Percentiles rank a stretch among this genome's conserved stretches.
These are phyloP conservation scores for Cryptoleucopteryx plumbea DNA, from an alignment of 2,113 vertebrate species.

Conservation along the genomic window DNA sequence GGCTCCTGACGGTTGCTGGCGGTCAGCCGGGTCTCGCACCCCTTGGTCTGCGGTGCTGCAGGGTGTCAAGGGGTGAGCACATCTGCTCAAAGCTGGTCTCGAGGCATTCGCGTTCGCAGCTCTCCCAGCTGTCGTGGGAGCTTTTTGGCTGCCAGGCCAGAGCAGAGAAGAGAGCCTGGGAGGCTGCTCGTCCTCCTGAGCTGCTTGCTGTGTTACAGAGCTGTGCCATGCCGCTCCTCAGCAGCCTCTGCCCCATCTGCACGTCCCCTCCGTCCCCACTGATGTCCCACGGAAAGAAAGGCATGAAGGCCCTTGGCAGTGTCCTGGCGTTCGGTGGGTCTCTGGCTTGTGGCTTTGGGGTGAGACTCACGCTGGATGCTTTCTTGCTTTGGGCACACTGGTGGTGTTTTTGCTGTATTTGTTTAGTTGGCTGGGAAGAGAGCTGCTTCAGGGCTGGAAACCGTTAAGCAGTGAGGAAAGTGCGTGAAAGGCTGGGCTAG, in stretches of 20 bases:
- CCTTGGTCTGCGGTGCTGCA: not conserved
- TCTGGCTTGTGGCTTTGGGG: not conserved
- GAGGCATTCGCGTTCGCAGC: not conserved
- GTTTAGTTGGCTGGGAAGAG: not conserved
- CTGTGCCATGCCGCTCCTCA: not conserved
- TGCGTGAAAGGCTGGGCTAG: not conserved
- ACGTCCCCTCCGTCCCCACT: fast-evolving
- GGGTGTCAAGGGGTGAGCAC: not conserved
- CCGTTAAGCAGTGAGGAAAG: not conserved
- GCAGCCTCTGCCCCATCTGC: not conserved
- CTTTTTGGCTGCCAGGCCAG: not conserved
- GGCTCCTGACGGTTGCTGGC: not conserved
- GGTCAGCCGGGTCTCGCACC: not conserved
- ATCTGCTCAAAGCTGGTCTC: not conserved
- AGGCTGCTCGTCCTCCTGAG: not conserved
- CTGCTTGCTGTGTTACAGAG: not conserved
- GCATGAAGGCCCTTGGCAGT: not conserved
- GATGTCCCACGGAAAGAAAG: not conserved
- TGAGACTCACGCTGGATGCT: not conserved
- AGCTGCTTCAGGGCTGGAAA: not conserved
- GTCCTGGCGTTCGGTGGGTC: fast-evolving
- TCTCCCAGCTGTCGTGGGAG: not conserved
- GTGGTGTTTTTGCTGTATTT: too few species aligned
- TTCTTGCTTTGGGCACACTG: not conserved
- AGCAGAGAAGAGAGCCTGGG: not conserved